Percentiles rank a stretch among this genome's conserved stretches.
Evolutionary conservation across 2,888 invertebrate genomes (phyloP).

Genomic region (Salpingus planirostris): DNA sequence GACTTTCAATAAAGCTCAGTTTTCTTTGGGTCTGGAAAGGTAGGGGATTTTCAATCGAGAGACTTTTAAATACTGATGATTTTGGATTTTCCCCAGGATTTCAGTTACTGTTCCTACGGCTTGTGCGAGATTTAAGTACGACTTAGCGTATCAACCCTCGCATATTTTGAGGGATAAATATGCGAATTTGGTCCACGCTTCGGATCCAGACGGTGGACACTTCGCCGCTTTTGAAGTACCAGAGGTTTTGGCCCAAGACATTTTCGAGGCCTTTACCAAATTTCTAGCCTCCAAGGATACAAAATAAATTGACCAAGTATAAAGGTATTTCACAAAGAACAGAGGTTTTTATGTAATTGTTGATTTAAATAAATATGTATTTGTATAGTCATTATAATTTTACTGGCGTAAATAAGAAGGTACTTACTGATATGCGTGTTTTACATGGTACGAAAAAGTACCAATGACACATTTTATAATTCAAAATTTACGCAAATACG

Average conservation of each 20-base stretch:
- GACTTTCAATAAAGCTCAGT: constrained; percentile 35
- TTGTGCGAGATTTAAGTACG: constrained; percentile 65
- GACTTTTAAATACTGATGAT: background rate
- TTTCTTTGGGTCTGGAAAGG: constrained; percentile 6
- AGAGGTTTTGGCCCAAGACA: constrained; percentile 24
- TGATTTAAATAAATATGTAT: background rate
- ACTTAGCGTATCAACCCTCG: constrained; percentile 53
- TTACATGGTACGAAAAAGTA: no score
- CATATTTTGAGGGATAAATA: constrained; percentile 51
- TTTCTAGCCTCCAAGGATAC: background rate
- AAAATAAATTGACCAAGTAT: no score
- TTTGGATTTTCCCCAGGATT: constrained; percentile 45
- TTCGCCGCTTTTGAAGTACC: constrained; percentile 30
- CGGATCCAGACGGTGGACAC: constrained; percentile 24
- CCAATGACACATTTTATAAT: no score
- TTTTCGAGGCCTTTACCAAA: constrained; percentile 22
- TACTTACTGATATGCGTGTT: no score
- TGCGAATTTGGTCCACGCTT: constrained; percentile 51
- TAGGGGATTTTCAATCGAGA: constrained; percentile 4
- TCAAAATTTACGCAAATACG: no score
- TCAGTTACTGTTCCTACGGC: constrained; percentile 62
- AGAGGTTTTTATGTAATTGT: background rate
- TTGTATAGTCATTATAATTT: background rate
- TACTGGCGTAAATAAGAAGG: no score
- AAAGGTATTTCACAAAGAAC: background rate